These are phyloP conservation scores for Metellina segmentata DNA, from an alignment of 2,888 invertebrate genomes.

Conservation along the genomic window DNA sequence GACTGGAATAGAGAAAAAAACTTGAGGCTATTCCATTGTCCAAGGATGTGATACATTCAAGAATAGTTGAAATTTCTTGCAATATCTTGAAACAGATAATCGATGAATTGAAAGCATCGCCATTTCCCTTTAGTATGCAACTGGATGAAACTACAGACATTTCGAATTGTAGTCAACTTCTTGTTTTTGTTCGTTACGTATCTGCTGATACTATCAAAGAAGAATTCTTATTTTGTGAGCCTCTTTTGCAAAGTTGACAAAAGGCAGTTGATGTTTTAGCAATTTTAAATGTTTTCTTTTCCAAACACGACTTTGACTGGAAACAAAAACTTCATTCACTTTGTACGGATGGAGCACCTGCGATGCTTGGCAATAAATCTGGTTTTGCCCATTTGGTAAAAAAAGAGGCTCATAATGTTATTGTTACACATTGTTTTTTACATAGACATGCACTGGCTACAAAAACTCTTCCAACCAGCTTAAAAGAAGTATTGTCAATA, in stretches of 20 bases:
- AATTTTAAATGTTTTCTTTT: constrained; percentile 30
- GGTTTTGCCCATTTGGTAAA: too few species aligned
- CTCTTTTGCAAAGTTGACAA: constrained; percentile 69
- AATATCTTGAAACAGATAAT: constrained; percentile 70
- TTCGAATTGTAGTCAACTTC: constrained; percentile 55
- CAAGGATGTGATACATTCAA: constrained; percentile 62
- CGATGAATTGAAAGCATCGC: constrained; percentile 59
- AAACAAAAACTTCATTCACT: too few species aligned
- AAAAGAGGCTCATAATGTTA: too few species aligned
- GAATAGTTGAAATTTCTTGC: constrained; percentile 68
- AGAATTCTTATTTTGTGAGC: constrained; percentile 71
- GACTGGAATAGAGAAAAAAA: constrained; percentile 63
- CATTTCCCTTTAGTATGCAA: constrained; percentile 69
- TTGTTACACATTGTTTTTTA: constrained; percentile 1
- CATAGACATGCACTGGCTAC: constrained; percentile 64
- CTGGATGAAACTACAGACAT: constrained; percentile 81
- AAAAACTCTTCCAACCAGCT: constrained; percentile 64
- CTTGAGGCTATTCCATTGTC: constrained; percentile 69
- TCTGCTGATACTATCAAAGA: constrained; percentile 67
- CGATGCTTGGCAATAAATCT: too few species aligned
- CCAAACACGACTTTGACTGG: too few species aligned
- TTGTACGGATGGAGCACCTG: too few species aligned
- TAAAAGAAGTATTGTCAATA: constrained; percentile 63
- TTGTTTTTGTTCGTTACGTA: constrained; percentile 70
- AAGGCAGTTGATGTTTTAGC: constrained; percentile 67